Percentiles rank a stretch among this genome's conserved stretches.
Conservation (phyloP, 2,888 invertebrate genomes). For the Parasteatoda lunata region DNA sequence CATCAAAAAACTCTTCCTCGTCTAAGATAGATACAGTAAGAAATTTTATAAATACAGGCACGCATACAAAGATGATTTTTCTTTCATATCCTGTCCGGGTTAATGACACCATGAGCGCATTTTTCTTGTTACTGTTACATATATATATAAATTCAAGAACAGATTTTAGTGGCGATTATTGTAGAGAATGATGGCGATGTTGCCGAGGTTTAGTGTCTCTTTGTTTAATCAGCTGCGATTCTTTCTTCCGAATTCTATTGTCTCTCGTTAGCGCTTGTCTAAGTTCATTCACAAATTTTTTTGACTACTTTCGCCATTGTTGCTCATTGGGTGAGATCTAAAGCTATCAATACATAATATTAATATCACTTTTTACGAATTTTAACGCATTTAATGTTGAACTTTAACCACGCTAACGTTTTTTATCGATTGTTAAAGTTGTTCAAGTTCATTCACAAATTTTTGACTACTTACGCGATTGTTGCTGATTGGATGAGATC, state of each 20-base stretch:
- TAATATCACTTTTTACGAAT: no score
- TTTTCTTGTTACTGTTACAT: slow-evolving; percentile 58
- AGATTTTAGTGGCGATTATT: slow-evolving; percentile 43
- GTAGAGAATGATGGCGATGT: slow-evolving; percentile 4
- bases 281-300: no score
- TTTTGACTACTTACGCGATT: background rate
- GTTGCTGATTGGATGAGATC: background rate
- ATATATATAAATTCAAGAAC: slow-evolving; percentile 54
- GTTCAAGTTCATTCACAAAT: slow-evolving; percentile 19
- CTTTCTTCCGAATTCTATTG: background rate
- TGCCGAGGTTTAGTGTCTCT: slow-evolving; percentile 8
- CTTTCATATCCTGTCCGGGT: slow-evolving; percentile 58
- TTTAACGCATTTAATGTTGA: no score
- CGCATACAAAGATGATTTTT: slow-evolving; percentile 9
- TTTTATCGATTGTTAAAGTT: slow-evolving; percentile 29
- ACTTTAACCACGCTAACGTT: slow-evolving; percentile 18
- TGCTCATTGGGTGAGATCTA: no score
- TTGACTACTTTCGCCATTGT: no score
- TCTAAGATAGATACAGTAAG: background rate
- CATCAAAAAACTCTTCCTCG: slow-evolving; percentile 5
- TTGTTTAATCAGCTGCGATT: slow-evolving; percentile 57
- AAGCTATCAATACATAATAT: no score
- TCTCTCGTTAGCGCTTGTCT: no score
- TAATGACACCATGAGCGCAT: slow-evolving; percentile 46
- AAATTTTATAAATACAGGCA: background rate